Conservation (phyloP, 2,797 vertebrate genomes). For the Meriones psammophilus region DNA sequence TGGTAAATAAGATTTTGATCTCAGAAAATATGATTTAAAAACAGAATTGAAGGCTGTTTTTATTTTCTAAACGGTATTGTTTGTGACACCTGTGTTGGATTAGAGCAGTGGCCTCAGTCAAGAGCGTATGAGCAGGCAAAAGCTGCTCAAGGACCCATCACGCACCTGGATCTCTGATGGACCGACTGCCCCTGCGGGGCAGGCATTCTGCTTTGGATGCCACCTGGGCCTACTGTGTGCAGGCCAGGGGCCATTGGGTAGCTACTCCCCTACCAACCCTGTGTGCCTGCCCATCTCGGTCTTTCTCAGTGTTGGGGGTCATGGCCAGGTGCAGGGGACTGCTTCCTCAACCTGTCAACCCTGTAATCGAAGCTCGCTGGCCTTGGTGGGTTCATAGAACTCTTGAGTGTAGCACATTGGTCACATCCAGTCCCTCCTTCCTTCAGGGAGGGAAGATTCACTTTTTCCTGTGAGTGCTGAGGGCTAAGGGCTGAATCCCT, state of each 20-base stretch:
- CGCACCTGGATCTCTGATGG: not conserved
- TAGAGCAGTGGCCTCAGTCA: not conserved
- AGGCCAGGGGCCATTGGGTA: not conserved
- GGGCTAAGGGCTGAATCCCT: not conserved
- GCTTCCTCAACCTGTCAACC: not conserved
- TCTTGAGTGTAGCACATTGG: not conserved
- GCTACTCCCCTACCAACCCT: not conserved
- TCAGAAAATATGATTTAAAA: constrained; percentile 84
- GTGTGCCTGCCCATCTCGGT: not conserved
- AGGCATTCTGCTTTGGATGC: rapidly evolving
- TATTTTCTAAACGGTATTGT: constrained; percentile 84
- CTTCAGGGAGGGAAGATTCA: not conserved
- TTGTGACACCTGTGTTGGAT: constrained; percentile 67
- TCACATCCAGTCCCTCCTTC: not conserved
- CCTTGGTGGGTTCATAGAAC: not conserved
- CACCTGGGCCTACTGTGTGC: not conserved
- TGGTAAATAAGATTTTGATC: constrained; percentile 84
- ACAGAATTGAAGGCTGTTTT: constrained; percentile 83
- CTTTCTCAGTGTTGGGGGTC: not conserved
- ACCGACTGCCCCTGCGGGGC: rapidly evolving
- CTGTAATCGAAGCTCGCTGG: rapidly evolving
- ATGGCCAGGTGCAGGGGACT: not conserved
- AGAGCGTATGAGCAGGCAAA: not conserved
- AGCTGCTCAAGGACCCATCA: rapidly evolving
- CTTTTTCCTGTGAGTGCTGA: not conserved